Conservation (phyloP, 2,797 vertebrate genomes). For the Leptodactylus fallax region DNA sequence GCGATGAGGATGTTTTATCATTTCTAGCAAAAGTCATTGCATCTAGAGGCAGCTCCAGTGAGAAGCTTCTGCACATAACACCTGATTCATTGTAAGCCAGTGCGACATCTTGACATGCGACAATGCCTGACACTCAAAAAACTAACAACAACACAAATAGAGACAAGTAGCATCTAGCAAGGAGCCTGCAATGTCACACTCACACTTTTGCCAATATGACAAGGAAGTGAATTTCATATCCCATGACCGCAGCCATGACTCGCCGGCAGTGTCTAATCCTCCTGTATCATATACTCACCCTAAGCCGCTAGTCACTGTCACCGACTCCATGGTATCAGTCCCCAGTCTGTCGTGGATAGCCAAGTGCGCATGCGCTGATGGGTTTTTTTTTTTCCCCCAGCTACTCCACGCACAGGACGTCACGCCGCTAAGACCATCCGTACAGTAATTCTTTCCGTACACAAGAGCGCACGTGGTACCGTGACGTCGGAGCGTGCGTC, state of each 20-base stretch:
- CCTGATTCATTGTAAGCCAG: background rate
- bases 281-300: background rate
- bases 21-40: too few relatives aligned
- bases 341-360: constrained; percentile 1
- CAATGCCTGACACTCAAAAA: background rate
- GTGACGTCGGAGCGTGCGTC: background rate
- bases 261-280: background rate
- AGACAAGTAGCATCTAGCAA: background rate
- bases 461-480: constrained; percentile 18
- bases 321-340: constrained; percentile 33
- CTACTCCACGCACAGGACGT: constrained; percentile 16
- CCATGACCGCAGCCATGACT: background rate
- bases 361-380: constrained; percentile 25
- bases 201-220: background rate
- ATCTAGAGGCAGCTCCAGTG: too few relatives aligned
- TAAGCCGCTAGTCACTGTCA: constrained; percentile 1
- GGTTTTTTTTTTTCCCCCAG: background rate
- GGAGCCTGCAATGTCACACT: constrained; percentile 1
- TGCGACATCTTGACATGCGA: background rate
- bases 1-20: too few relatives aligned
- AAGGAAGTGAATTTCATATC: too few relatives aligned
- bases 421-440: background rate
- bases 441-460: constrained; percentile 32
- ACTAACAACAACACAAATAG: background rate
- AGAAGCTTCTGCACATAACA: too few relatives aligned